Conservation (phyloP, 2,113 vertebrate genomes). For the Sapayoa aenigma region DNA sequence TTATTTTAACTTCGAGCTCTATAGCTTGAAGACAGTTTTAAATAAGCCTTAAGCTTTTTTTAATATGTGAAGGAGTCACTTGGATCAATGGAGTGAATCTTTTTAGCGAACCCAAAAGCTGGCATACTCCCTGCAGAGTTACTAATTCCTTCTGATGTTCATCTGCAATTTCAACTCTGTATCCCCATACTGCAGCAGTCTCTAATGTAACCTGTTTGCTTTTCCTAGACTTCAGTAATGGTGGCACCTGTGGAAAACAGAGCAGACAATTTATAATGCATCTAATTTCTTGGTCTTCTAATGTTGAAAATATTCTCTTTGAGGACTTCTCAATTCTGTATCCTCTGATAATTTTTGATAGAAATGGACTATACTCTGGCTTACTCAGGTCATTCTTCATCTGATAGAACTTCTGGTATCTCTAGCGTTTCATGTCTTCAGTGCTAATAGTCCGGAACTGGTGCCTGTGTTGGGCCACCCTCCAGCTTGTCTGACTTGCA, state of each 20-base stretch:
- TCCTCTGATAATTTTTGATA: conserved; percentile 57
- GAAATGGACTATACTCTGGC: conserved; percentile 51
- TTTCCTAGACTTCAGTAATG: conserved; percentile 68
- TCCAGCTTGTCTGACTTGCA: conserved; percentile 53
- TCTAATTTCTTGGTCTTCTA: conserved; percentile 57
- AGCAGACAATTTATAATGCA: conserved; percentile 61
- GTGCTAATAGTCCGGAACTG: conserved; percentile 47
- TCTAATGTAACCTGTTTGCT: conserved; percentile 63
- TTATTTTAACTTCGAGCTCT: background rate
- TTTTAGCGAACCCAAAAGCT: background rate
- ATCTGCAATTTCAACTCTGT: conserved; percentile 27
- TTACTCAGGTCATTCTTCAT: conserved; percentile 60
- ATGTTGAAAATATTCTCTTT: conserved; percentile 61
- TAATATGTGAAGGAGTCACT: background rate
- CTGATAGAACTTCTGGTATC: conserved; percentile 48
- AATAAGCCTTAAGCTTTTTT: background rate
- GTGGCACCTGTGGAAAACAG: conserved; percentile 63
- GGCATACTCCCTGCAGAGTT: background rate
- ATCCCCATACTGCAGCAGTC: background rate
- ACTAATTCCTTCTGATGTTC: background rate
- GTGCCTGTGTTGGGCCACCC: conserved; percentile 24
- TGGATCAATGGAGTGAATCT: background rate
- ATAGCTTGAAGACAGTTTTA: background rate
- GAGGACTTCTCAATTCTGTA: conserved; percentile 65
- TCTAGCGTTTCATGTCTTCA: conserved; percentile 38